Evolutionary conservation across 2,797 vertebrate species (phyloP).

Genomic region (Danio jaintianensis): DNA sequence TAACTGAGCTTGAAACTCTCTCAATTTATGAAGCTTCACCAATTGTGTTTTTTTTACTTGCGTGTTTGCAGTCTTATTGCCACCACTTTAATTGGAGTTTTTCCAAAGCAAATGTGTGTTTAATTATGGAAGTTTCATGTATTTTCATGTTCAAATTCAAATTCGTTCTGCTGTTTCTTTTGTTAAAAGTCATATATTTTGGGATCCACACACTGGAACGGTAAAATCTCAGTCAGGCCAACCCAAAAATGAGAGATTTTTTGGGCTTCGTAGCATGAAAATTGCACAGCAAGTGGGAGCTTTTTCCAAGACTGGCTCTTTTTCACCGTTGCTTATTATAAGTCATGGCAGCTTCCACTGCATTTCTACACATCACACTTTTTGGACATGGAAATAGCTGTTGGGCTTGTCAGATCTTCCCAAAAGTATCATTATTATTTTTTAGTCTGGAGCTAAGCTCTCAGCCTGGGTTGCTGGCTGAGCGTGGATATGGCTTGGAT

Average conservation of each 20-base stretch:
- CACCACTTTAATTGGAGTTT: background rate
- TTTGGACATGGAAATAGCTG: slow-evolving; percentile 21
- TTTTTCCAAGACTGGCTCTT: background rate
- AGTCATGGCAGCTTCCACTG: slow-evolving; percentile 1
- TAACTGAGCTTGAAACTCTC: slow-evolving; percentile 48
- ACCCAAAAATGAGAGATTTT: background rate
- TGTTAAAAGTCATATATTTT: slow-evolving; percentile 10
- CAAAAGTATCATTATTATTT: slow-evolving; percentile 35
- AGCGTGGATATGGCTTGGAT: slow-evolving; percentile 26
- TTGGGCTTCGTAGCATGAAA: background rate
- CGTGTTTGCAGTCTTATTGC: background rate
- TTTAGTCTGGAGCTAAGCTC: slow-evolving; percentile 24
- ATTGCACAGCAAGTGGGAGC: background rate
- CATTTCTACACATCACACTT: slow-evolving; percentile 13
- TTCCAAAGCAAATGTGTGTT: slow-evolving; percentile 16
- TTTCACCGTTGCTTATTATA: slow-evolving; percentile 7
- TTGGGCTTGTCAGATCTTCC: slow-evolving; percentile 33
- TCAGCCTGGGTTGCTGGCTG: slow-evolving; percentile 12
- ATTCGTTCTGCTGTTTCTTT: slow-evolving; percentile 27
- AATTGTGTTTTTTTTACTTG: slow-evolving; percentile 29
- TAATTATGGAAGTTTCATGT: slow-evolving; percentile 33
- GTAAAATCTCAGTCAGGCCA: background rate
- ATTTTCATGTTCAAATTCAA: slow-evolving; percentile 31
- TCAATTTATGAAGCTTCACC: slow-evolving; percentile 40
- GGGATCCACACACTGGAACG: background rate